These are phyloP conservation scores for Brachionus rotundiformis DNA, from an alignment of 1,140 invertebrate species.

Conservation along the genomic window DNA sequence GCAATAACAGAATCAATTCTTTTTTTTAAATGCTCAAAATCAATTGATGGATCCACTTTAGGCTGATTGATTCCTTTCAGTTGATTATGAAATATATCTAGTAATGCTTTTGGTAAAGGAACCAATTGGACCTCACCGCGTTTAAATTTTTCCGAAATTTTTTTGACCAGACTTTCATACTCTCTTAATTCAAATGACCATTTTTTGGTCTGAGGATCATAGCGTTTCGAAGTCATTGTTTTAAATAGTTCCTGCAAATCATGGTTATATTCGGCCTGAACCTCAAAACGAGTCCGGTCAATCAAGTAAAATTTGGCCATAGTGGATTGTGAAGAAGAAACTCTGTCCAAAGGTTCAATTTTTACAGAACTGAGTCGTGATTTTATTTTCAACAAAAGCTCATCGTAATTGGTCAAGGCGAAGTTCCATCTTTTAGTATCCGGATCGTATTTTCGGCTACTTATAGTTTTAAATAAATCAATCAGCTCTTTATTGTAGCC, in stretches of 20 bases:
- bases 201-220: constrained; percentile 34
- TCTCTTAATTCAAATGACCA: constrained; percentile 45
- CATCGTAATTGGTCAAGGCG: constrained; percentile 20
- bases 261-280: constrained; percentile 39
- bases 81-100: constrained; percentile 10
- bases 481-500: constrained; percentile 47
- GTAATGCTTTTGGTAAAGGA: constrained; percentile 17
- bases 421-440: constrained; percentile 48
- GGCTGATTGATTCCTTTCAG: not conserved
- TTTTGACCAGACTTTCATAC: constrained; percentile 36
- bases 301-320: constrained; percentile 19
- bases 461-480: constrained; percentile 34
- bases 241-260: constrained; percentile 47
- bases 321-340: not conserved
- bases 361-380: not conserved
- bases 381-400: constrained; percentile 26
- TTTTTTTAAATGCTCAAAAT: constrained; percentile 37
- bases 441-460: constrained; percentile 38
- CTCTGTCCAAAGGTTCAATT: constrained; percentile 24
- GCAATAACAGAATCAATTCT: constrained; percentile 2
- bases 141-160: constrained; percentile 21
- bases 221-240: not conserved
- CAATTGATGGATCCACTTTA: not conserved
- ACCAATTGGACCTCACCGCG: not conserved
- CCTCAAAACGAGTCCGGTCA: constrained; percentile 41